Conservation (phyloP, 1,140 invertebrate species). For the Aphelenchoides fujianensis region DNA sequence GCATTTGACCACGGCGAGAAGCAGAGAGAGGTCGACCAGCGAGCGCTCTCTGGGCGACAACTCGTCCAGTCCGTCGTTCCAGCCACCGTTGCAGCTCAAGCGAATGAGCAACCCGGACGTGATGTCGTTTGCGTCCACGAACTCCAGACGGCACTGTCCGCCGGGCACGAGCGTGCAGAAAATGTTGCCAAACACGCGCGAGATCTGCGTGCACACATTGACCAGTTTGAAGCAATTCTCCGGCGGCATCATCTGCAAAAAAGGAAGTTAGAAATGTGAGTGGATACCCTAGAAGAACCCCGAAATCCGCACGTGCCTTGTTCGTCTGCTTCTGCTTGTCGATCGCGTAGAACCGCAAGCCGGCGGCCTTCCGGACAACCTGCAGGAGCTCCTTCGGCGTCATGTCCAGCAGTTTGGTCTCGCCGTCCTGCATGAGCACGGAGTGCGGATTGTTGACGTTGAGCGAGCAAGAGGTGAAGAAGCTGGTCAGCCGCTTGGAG, state of each 20-base stretch:
- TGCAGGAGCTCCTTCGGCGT: conserved; percentile 73
- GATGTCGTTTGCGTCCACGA: conserved; percentile 69
- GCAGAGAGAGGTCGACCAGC: conserved; percentile 88
- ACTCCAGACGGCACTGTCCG: neutral
- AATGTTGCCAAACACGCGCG: conserved; percentile 88
- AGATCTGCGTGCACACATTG: conserved; percentile 42
- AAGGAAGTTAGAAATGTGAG: neutral
- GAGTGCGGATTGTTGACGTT: conserved; percentile 99
- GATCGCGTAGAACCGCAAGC: conserved; percentile 92
- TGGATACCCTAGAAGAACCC: too few species aligned
- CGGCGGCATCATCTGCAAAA: conserved; percentile 46
- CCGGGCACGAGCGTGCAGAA: conserved; percentile 86
- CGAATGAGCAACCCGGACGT: conserved; percentile 74
- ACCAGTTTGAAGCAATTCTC: conserved; percentile 46
- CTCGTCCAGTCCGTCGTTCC: conserved; percentile 93
- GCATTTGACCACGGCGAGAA: conserved; percentile 90
- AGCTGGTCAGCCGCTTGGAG: conserved; percentile 83
- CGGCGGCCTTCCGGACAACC: conserved; percentile 98
- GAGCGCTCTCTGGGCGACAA: conserved; percentile 82
- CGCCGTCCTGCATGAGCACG: conserved; percentile 98
- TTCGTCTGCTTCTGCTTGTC: conserved; percentile 87
- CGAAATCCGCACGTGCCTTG: conserved; percentile 71
- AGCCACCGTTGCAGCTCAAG: conserved; percentile 85
- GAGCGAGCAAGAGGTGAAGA: conserved; percentile 91
- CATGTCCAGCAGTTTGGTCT: conserved; percentile 99